phyloP scores from a whole-genome alignment of 2,113 vertebrate species.

The Helogale parvula region DNA sequence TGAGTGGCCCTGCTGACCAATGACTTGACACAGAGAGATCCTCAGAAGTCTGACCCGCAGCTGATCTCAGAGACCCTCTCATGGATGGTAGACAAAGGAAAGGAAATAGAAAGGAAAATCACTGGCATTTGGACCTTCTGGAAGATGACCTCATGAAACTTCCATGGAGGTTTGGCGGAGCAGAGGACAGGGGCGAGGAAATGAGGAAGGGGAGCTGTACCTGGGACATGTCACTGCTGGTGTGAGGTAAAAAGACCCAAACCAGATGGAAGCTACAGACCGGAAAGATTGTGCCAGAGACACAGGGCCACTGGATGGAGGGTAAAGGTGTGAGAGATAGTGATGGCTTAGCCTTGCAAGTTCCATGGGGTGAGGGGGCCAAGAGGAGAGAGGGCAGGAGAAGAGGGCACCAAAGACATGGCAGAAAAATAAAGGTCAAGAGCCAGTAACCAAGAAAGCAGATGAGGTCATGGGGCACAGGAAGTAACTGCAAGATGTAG shows the following conservation, averaged over 20 bases:
- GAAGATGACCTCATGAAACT: neutral
- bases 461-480: neutral
- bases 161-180: neutral
- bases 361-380: neutral
- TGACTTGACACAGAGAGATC: neutral
- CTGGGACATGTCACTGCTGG: neutral
- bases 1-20: neutral
- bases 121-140: neutral
- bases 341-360: rapidly evolving
- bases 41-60: neutral
- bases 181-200: neutral
- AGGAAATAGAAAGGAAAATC: neutral
- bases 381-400: neutral
- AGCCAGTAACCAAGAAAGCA: neutral
- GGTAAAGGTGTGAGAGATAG: neutral
- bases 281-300: neutral
- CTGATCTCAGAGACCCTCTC: neutral
- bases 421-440: neutral
- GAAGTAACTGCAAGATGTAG: neutral
- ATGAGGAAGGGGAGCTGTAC: neutral
- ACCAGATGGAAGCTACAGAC: neutral
- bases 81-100: neutral
- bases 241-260: neutral
- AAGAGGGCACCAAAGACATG: neutral
- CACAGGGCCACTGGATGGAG: neutral